Base-by-base conservation (phyloP, 2,888 invertebrate genomes). In the Molanna angustata region DNA sequence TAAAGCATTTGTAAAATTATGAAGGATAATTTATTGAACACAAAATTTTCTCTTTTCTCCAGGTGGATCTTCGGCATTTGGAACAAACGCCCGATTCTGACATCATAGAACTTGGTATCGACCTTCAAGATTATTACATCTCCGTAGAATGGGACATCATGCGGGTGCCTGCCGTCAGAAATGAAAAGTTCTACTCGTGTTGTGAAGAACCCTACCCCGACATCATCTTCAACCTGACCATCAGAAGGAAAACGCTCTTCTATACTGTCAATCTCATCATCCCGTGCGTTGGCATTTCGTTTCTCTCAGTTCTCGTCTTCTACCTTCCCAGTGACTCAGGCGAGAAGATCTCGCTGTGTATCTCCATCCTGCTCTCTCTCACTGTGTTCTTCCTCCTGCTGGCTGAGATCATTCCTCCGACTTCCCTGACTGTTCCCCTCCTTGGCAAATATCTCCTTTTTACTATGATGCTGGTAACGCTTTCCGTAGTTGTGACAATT, bases 101-200 rank as follows among this genome's bases (percentile, higher is more conserved):
- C 71, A 82, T 85, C 65, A 92, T 94, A 66, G 90, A 88, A 64
- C 84, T 92, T 69, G 94, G 94, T 58, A 94, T 94, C 65, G 94
- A 94, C 72, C 79, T 94, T 60, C 90, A 91, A 65, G 94, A 94
- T 72, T 94, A 93, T 72, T 94, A 94, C 79, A 91, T 94, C 71
- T 94, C 94, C 65, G 96, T 96, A 55, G 97, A 98, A 76, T 98
- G 97, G 98, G 97, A 97, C 75, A 94, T 93, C 64, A 88, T 97
- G 84, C 84, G 89, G 60, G 94, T 93, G 61, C 93, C 93, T 50
- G 94, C 93, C 35, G 86, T 87, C 59, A 80, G 93, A 62, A 90
- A 93, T 70, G 93, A 93, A 68, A 91, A 91, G 70, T 92, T 90
- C 74, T 94, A 97, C 80, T 92, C 92, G 65, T 97, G 97, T 76